A percentile compares a stretch with the other conserved stretches of the same genome.
Evolutionary conservation across 2,797 vertebrate genomes (phyloP).

Genomic region (Pangasius mekongensis): DNA sequence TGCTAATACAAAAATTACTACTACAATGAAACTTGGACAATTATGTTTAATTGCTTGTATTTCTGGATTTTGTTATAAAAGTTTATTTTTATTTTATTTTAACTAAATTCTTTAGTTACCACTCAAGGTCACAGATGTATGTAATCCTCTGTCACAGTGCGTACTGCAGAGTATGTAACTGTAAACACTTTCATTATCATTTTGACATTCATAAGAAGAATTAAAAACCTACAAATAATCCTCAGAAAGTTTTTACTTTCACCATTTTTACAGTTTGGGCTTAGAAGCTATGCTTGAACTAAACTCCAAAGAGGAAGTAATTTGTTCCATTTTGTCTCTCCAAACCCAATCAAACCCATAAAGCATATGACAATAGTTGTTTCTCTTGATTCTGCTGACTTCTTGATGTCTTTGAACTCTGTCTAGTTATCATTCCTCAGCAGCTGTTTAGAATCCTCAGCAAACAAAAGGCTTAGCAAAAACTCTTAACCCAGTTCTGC

Average conservation of each 20-base stretch:
- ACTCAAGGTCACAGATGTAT: slow-evolving; percentile 27
- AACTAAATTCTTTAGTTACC: slow-evolving; percentile 3
- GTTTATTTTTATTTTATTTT: background rate
- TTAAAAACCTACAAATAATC: slow-evolving; percentile 20
- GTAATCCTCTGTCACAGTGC: background rate
- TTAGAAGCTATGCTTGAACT: slow-evolving; percentile 39
- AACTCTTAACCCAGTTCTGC: slow-evolving; percentile 44
- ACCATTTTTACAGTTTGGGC: background rate
- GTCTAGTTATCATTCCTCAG: slow-evolving; percentile 53
- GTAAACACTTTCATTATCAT: slow-evolving; percentile 16
- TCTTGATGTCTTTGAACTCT: slow-evolving; percentile 37
- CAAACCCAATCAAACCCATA: slow-evolving; percentile 44
- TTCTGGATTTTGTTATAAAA: background rate
- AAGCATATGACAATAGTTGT: slow-evolving; percentile 41
- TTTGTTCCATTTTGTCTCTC: slow-evolving; percentile 46
- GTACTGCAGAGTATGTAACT: slow-evolving; percentile 1
- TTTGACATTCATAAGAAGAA: slow-evolving; percentile 40
- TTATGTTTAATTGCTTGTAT: background rate
- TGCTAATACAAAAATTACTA: background rate
- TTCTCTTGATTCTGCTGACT: slow-evolving; percentile 50
- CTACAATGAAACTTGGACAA: background rate
- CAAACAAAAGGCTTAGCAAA: slow-evolving; percentile 50
- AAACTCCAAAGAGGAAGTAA: slow-evolving; percentile 40
- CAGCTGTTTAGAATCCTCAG: slow-evolving; percentile 52
- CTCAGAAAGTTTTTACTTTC: slow-evolving; percentile 3